phyloP scores from a whole-genome alignment of 2,797 vertebrate genomes.

The Novumbra hubbsi region DNA sequence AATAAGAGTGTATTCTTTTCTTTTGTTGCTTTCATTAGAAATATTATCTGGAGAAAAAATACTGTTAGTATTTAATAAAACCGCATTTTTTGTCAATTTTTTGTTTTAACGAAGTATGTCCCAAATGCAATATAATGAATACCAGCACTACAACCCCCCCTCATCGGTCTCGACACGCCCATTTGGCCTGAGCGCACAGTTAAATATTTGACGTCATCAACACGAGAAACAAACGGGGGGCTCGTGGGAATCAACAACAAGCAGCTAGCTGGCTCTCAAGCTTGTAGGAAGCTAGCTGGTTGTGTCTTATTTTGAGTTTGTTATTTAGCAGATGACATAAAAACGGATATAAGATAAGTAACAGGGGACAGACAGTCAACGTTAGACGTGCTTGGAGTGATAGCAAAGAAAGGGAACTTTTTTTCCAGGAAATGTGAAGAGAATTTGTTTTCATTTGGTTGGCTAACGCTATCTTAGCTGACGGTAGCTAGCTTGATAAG shows the following conservation, averaged over 20 bases:
- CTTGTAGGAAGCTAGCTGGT: conserved; percentile 11
- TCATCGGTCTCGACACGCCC: background rate
- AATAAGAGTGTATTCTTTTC: no score
- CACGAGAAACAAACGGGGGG: conserved; percentile 53
- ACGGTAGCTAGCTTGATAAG: conserved; percentile 21
- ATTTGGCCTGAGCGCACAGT: conserved; percentile 11
- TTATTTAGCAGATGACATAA: background rate
- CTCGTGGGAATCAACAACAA: conserved; percentile 62
- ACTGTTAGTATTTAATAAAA: no score
- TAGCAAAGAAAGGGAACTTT: conserved; percentile 4
- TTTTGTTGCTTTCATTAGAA: no score
- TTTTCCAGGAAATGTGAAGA: conserved; percentile 5
- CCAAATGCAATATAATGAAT: no score
- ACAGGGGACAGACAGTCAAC: background rate
- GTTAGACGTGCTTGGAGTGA: background rate
- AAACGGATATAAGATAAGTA: background rate
- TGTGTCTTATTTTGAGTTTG: background rate
- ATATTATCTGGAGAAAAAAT: no score
- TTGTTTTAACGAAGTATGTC: no score
- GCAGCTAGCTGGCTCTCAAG: conserved; percentile 39
- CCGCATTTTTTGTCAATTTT: no score
- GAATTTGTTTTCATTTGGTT: conserved; percentile 62
- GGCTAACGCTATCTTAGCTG: background rate
- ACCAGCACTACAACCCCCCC: conserved; percentile 48
- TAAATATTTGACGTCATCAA: conserved; percentile 51